Evolutionary conservation across 2,113 vertebrate species (phyloP).

Genomic region (Halichoerus grypus): DNA sequence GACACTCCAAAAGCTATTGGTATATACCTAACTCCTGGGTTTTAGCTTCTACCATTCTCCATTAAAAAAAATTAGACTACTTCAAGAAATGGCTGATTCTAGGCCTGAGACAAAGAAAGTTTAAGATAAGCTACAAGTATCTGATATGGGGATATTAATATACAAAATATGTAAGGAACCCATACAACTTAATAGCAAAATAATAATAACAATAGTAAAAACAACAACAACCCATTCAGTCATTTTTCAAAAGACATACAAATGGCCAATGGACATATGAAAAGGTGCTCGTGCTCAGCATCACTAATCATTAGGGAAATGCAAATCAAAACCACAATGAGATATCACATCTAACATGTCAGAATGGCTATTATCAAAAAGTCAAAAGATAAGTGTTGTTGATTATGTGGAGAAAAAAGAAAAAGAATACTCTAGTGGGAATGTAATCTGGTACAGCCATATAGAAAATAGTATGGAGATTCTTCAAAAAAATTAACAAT

Average conservation of each 20-base stretch:
- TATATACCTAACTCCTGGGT: not conserved
- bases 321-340: not conserved
- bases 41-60: not conserved
- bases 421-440: not conserved
- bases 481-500: conserved; percentile 16
- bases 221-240: not conserved
- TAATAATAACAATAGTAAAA: not conserved
- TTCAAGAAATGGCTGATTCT: not conserved
- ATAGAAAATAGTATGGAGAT: not conserved
- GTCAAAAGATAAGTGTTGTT: not conserved
- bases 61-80: not conserved
- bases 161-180: not conserved
- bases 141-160: not conserved
- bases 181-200: not conserved
- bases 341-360: not conserved
- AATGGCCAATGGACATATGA: not conserved
- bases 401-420: not conserved
- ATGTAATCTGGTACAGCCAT: not conserved
- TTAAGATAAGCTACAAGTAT: not conserved
- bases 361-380: not conserved
- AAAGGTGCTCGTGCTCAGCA: not conserved
- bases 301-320: not conserved
- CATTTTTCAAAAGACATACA: not conserved
- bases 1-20: not conserved
- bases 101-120: not conserved